A percentile compares a stretch with the other conserved stretches of the same genome.
Conservation (phyloP, 2,797 vertebrate species). For the Picus viridis region DNA sequence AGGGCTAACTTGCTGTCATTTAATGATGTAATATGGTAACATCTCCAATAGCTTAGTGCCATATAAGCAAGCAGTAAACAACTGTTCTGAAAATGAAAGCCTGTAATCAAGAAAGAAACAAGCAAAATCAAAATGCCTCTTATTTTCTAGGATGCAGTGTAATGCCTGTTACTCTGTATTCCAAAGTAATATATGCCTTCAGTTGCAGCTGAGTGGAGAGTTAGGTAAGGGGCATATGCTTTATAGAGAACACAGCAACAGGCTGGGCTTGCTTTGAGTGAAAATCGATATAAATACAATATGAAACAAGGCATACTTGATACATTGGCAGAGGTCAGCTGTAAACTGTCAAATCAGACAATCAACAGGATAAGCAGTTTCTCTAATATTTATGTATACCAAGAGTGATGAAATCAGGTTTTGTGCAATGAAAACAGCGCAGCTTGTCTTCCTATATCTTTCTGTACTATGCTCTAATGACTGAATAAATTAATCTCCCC, state of each 20-base stretch:
- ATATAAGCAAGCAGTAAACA: background rate
- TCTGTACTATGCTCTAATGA: background rate
- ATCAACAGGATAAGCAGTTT: background rate
- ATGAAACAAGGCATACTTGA: background rate
- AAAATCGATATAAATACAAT: constrained; percentile 39
- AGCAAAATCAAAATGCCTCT: background rate
- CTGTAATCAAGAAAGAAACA: background rate
- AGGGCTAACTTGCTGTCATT: background rate
- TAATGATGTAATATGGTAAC: background rate
- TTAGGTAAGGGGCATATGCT: background rate
- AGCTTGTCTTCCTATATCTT: background rate
- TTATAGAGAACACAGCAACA: background rate
- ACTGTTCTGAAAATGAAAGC: background rate
- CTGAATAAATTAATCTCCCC: background rate
- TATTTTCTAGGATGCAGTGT: background rate
- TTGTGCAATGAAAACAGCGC: background rate
- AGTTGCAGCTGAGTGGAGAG: background rate
- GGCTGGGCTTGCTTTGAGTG: background rate
- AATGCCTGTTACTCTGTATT: background rate
- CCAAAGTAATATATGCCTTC: background rate
- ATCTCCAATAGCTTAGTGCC: background rate
- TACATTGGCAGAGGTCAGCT: background rate
- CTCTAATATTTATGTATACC: background rate
- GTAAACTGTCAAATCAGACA: background rate
- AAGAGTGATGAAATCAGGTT: constrained; percentile 3